These are phyloP conservation scores for Rostratula benghalensis DNA, from an alignment of 2,113 vertebrate species.

Conservation along the genomic window DNA sequence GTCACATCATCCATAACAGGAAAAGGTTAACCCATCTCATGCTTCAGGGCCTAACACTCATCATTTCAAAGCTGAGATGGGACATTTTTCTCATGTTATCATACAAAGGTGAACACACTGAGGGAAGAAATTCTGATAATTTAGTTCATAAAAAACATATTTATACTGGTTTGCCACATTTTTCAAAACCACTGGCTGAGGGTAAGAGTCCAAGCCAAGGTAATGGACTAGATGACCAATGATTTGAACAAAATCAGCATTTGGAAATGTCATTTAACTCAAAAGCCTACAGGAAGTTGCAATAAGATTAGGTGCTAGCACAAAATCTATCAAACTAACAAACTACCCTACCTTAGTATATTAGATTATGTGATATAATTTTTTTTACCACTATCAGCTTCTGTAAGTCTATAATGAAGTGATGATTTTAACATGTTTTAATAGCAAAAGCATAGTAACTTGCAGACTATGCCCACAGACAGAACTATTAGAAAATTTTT, in stretches of 20 bases:
- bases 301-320: background rate
- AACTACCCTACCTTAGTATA: background rate
- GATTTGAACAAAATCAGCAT: background rate
- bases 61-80: background rate
- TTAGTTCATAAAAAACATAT: background rate
- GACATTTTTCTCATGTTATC: background rate
- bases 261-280: background rate
- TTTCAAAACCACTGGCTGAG: background rate
- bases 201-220: background rate
- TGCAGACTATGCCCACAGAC: background rate
- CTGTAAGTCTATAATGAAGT: background rate
- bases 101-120: background rate
- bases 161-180: background rate
- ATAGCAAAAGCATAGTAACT: background rate
- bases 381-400: background rate
- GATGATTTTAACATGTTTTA: background rate
- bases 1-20: background rate
- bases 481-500: background rate
- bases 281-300: background rate
- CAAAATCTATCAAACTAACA: background rate
- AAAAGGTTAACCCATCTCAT: background rate
- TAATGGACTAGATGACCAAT: background rate
- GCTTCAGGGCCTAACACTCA: background rate
- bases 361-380: background rate
- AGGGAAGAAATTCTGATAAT: background rate